A percentile compares a stretch with the other conserved stretches of the same genome.
Evolutionary conservation across 92 coral and sea anemone genomes (phyloP).

Genomic region (Porites evermanni): DNA sequence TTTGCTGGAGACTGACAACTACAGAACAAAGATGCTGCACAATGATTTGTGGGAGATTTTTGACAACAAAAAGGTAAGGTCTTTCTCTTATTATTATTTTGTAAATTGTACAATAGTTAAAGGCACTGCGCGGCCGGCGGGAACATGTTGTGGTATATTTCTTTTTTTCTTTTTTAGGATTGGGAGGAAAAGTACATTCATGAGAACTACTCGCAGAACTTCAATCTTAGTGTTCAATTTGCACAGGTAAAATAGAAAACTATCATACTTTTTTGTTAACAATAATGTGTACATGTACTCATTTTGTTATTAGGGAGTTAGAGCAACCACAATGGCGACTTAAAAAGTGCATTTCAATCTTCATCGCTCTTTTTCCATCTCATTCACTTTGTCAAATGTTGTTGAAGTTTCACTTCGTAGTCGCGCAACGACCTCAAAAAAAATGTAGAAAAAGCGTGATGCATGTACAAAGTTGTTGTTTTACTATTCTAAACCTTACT

Average conservation of each 20-base stretch:
- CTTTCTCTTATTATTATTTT: neutral
- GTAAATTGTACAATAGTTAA: neutral
- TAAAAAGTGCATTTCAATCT: no score
- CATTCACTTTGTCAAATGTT: no score
- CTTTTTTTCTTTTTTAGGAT: constrained; percentile 61
- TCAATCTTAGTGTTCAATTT: constrained; percentile 66
- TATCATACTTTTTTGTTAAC: neutral
- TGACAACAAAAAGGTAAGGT: constrained; percentile 83
- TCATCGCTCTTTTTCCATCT: no score
- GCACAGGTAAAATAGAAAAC: constrained; percentile 58
- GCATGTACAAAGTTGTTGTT: no score
- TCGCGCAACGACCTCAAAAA: no score
- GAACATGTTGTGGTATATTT: no score
- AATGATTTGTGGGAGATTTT: constrained; percentile 93
- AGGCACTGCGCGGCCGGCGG: neutral
- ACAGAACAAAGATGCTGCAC: constrained; percentile 74
- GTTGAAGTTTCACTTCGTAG: no score
- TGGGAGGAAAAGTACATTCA: constrained; percentile 97
- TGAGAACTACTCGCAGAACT: constrained; percentile 71
- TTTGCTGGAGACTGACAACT: constrained; percentile 72
- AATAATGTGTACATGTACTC: no score
- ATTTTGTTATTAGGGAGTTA: no score
- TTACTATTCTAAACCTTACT: no score
- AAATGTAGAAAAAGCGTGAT: no score
- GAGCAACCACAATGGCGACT: no score